Evolutionary conservation across 2,797 vertebrate genomes (phyloP).

Genomic region (Xiphophorus birchmanni): DNA sequence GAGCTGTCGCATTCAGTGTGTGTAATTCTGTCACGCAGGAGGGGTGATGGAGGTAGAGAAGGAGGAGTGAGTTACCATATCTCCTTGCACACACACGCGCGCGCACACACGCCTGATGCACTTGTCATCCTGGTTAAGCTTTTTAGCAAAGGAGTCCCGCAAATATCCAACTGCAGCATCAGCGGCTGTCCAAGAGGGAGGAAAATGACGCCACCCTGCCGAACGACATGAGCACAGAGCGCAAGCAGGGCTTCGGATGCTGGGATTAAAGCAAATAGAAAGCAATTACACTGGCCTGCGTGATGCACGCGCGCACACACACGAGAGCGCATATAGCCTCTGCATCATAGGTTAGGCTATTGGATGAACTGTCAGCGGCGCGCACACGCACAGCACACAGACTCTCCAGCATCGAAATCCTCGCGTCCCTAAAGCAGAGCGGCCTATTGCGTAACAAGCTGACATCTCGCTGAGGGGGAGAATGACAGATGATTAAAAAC

Average conservation of each 20-base stretch:
- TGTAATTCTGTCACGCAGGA: conserved; percentile 69
- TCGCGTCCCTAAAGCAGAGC: conserved; percentile 55
- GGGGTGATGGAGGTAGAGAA: conserved; percentile 11
- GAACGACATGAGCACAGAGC: conserved; percentile 17
- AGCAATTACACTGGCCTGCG: conserved; percentile 28
- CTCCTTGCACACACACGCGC: conserved; percentile 26
- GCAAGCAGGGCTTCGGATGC: conserved; percentile 30
- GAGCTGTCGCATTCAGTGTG: conserved; percentile 75
- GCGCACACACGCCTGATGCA: conserved; percentile 11
- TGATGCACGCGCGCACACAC: conserved; percentile 23
- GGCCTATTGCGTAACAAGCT: conserved; percentile 67
- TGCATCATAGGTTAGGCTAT: conserved; percentile 30
- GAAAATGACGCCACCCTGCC: conserved; percentile 34
- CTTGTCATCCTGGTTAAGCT: conserved; percentile 31
- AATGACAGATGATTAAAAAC: conserved; percentile 42
- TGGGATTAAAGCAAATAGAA: conserved; percentile 41
- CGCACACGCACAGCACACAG: conserved; percentile 26
- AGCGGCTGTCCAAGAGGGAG: conserved; percentile 38
- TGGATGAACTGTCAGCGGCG: conserved; percentile 28
- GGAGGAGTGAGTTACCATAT: conserved; percentile 32
- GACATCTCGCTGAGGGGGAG: conserved; percentile 57
- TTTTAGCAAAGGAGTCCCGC: conserved; percentile 31
- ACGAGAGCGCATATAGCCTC: conserved; percentile 11
- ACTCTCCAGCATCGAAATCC: conserved; percentile 45
- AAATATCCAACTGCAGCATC: conserved; percentile 41